These are phyloP conservation scores for Pantherophis guttatus DNA, from an alignment of 2,113 vertebrate genomes.

Conservation along the genomic window DNA sequence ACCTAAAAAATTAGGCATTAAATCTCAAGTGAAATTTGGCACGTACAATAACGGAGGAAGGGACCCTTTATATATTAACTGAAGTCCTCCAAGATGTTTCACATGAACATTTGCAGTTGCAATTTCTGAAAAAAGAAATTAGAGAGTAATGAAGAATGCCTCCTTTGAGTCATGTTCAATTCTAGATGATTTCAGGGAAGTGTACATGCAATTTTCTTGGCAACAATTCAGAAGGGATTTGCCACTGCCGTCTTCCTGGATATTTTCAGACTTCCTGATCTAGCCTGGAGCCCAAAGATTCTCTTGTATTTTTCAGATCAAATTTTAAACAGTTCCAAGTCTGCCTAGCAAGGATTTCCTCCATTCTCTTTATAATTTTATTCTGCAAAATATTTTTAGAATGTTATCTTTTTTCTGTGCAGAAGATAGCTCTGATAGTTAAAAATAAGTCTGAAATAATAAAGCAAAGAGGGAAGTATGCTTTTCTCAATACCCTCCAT, in stretches of 20 bases:
- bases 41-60: neutral
- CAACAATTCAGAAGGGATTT: neutral
- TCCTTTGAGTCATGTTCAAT: neutral
- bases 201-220: neutral
- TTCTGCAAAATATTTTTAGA: neutral
- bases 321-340: neutral
- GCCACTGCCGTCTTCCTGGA: neutral
- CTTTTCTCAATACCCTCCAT: neutral
- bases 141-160: neutral
- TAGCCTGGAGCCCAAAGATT: neutral
- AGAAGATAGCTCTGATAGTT: neutral
- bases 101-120: neutral
- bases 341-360: neutral
- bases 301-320: neutral
- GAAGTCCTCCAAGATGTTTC: neutral
- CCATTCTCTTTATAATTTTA: neutral
- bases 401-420: neutral
- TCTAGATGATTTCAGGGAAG: neutral
- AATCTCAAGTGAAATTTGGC: conserved; percentile 19
- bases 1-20: conserved; percentile 17
- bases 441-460: neutral
- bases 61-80: neutral
- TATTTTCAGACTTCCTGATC: neutral
- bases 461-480: neutral
- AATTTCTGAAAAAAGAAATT: neutral